phyloP scores from a whole-genome alignment of 2,888 invertebrate species.

The Nephrotoma appendiculata region DNA sequence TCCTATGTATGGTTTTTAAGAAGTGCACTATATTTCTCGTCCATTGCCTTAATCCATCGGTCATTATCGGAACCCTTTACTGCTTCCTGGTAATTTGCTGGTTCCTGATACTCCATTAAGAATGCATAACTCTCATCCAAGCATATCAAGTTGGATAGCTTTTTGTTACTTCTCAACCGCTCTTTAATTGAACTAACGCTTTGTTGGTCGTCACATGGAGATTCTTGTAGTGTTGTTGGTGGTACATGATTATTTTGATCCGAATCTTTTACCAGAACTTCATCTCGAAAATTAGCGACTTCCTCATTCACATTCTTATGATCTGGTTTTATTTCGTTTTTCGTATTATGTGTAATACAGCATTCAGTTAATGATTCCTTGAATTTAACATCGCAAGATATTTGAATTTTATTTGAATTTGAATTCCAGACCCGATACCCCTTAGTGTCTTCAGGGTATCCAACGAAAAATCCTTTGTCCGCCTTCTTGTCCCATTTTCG shows the following conservation, averaged over 20 bases:
- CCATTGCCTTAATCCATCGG: neutral
- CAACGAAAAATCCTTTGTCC: neutral
- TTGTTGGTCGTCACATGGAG: neutral
- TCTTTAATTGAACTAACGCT: neutral
- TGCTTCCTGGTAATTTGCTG: neutral
- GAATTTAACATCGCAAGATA: neutral
- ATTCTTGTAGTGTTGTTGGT: neutral
- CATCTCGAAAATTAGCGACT: neutral
- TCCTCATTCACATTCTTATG: neutral
- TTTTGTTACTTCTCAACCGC: neutral
- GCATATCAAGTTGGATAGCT: neutral
- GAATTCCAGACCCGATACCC: neutral
- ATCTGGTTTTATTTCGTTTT: too few relatives aligned
- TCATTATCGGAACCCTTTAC: neutral
- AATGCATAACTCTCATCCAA: neutral
- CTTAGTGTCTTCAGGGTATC: neutral
- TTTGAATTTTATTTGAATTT: neutral
- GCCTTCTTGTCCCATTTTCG: conserved; percentile 7
- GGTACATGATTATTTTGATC: neutral
- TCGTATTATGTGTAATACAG: too few relatives aligned
- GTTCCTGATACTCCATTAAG: neutral
- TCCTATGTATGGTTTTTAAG: neutral
- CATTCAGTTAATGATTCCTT: neutral
- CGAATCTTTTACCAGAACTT: neutral
- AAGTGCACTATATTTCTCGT: neutral